Evolutionary conservation across 1,140 invertebrate genomes (phyloP), one percentile per base, ranked within the genome.

Genomic region (Acyrthosiphon pisum): DNA sequence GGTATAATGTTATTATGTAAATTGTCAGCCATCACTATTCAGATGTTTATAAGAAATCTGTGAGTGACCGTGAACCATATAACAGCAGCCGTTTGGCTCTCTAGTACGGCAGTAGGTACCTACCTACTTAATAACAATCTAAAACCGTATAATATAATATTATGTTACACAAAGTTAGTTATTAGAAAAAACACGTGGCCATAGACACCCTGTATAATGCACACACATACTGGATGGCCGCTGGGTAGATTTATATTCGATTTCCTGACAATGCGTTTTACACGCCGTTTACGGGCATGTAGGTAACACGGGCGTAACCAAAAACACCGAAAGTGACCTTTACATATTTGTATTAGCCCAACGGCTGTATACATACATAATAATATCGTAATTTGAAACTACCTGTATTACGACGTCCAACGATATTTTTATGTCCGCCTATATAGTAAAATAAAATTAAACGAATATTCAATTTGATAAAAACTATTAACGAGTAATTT

Each of bases 191-290:
- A 60, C n/a, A 68, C 14, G 11, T 14, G 60, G 14, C 0, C 0
- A 68, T 30, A 18, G 11, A n/a, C 60, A n/a, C 14, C 60, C 30
- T 68, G 60, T 68, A 68, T n/a, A 68, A n/a, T 68, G 60, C 30
- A n/a, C 60, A n/a, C 60, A 18, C 56, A 68, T 6, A 6, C 56
- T 14, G 56, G 4, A 6, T n/a, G 26, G 26, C 56, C 56, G 26
- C 56, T 60, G 26, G 26, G 56, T 30, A 60, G 14, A 68, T 30
- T 1, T 6, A n/a, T 68, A 68, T 68, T 68, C 14, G 60, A 68
- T 68, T 68, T 68, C 60, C 60, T 68, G 60, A 68, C 60, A 68
- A n/a, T 68, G 60, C n/a, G 60, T 76, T 76, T 76, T 76, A 76
- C 11, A n/a, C 60, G 30, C 60, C 60, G 11, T 76, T 76, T 76